A percentile compares a stretch with the other conserved stretches of the same genome.
phyloP scores from a whole-genome alignment of 2,113 vertebrate species.

The Tupaia tana region DNA sequence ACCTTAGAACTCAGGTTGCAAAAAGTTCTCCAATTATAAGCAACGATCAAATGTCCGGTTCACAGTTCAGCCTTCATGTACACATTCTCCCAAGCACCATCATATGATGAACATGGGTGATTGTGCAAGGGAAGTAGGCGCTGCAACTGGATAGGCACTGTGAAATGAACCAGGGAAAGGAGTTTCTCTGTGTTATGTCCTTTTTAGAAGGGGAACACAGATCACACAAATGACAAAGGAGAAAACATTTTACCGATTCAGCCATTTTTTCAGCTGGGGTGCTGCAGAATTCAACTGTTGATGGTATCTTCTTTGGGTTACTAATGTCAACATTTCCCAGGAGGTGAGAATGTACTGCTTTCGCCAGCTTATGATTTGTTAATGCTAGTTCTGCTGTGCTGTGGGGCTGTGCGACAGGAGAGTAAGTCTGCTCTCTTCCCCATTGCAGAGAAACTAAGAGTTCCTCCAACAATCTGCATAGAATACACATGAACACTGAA shows the following conservation, averaged over 20 bases:
- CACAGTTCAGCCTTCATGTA: not conserved
- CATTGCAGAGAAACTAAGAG: slow-evolving; percentile 96
- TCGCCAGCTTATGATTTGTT: slow-evolving; percentile 92
- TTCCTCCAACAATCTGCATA: slow-evolving; percentile 92
- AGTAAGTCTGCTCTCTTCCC: slow-evolving; percentile 95
- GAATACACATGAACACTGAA: slow-evolving; percentile 52
- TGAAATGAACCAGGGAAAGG: not conserved
- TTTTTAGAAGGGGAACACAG: not conserved
- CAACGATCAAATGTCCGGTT: not conserved
- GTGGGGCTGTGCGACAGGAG: slow-evolving; percentile 91
- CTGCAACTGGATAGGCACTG: not conserved
- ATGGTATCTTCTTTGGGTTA: slow-evolving; percentile 83
- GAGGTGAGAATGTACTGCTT: slow-evolving; percentile 93
- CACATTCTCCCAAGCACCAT: not conserved
- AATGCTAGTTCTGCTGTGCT: slow-evolving; percentile 93
- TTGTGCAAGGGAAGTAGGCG: not conserved
- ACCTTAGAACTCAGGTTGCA: not conserved
- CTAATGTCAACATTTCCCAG: slow-evolving; percentile 89
- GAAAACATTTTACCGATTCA: slow-evolving; percentile 90
- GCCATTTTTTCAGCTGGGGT: slow-evolving; percentile 98
- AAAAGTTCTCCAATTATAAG: not conserved
- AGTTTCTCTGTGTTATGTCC: not conserved
- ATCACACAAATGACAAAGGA: not conserved
- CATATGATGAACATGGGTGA: not conserved
- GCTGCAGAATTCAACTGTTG: slow-evolving; percentile 89